phyloP scores from a whole-genome alignment of 2,888 invertebrate genomes.

The Trissolcus japonicus region DNA sequence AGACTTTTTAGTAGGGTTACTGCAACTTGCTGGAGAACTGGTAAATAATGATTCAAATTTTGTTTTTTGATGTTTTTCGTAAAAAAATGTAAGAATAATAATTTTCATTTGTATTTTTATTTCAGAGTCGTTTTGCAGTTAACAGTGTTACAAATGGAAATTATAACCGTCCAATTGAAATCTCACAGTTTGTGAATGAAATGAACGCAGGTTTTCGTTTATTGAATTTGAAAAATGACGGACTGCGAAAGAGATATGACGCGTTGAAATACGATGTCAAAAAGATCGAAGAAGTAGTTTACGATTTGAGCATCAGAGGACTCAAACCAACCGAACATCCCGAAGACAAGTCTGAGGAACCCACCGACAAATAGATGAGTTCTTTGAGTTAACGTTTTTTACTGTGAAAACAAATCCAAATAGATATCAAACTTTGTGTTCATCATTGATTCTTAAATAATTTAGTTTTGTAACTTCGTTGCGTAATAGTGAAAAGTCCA shows the following conservation, averaged over 20 bases:
- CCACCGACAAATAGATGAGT: slow-evolving; percentile 8
- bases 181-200: slow-evolving; percentile 90
- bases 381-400: not conserved
- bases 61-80: not conserved
- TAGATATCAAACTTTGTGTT: too few relatives aligned
- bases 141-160: slow-evolving; percentile 91
- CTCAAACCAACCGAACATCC: slow-evolving; percentile 77
- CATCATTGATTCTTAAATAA: not conserved
- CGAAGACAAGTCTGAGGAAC: slow-evolving; percentile 28
- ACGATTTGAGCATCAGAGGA: slow-evolving; percentile 90
- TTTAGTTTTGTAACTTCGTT: not conserved
- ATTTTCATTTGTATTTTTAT: slow-evolving; percentile 48
- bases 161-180: slow-evolving; percentile 87
- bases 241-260: slow-evolving; percentile 90
- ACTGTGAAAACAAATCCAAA: too few relatives aligned
- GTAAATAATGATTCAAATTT: slow-evolving; percentile 72
- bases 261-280: slow-evolving; percentile 93
- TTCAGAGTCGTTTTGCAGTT: slow-evolving; percentile 86
- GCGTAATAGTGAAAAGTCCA: too few relatives aligned
- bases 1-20: slow-evolving; percentile 90
- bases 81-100: not conserved
- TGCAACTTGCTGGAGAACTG: slow-evolving; percentile 90
- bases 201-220: slow-evolving; percentile 93
- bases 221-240: slow-evolving; percentile 93
- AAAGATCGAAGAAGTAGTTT: slow-evolving; percentile 94